A percentile compares a stretch with the other conserved stretches of the same genome.
Evolutionary conservation across 2,888 invertebrate species (phyloP).

Genomic region (Teleiodes luculella): DNA sequence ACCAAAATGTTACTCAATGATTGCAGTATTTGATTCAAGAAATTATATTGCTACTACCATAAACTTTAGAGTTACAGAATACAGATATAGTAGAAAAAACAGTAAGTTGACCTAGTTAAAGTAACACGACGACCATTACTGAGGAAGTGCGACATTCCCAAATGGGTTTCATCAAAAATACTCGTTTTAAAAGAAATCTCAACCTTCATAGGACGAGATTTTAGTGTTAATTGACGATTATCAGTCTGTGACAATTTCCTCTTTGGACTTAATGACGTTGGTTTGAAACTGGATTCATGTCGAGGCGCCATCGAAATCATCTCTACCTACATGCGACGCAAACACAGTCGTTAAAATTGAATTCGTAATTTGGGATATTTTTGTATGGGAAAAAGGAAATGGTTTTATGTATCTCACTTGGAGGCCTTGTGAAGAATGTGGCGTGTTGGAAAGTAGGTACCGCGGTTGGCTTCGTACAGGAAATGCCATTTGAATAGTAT

Average conservation of each 20-base stretch:
- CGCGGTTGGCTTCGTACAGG: neutral
- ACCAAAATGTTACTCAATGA: neutral
- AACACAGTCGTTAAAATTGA: neutral
- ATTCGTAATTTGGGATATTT: neutral
- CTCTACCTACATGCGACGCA: neutral
- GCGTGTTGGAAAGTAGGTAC: neutral
- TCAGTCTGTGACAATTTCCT: slow-evolving; percentile 6
- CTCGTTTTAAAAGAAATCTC: slow-evolving; percentile 1
- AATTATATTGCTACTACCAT: slow-evolving; percentile 2
- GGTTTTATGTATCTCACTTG: neutral
- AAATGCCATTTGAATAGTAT: slow-evolving; percentile 4
- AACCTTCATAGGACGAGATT: slow-evolving; percentile 19
- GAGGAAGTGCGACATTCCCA: slow-evolving; percentile 13
- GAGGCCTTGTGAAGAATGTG: slow-evolving; percentile 5
- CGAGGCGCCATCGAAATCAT: neutral
- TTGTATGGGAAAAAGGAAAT: slow-evolving; percentile 9
- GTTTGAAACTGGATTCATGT: slow-evolving; percentile 2
- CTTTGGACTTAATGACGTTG: slow-evolving; percentile 1
- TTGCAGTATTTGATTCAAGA: neutral
- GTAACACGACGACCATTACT: slow-evolving; percentile 1
- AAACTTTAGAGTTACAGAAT: neutral
- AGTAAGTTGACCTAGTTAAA: slow-evolving; percentile 9
- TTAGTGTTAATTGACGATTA: slow-evolving; percentile 10
- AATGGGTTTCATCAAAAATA: slow-evolving; percentile 13
- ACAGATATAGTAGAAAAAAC: neutral